phyloP scores from a whole-genome alignment of 2,888 invertebrate species.

The Crioceris asparagi region DNA sequence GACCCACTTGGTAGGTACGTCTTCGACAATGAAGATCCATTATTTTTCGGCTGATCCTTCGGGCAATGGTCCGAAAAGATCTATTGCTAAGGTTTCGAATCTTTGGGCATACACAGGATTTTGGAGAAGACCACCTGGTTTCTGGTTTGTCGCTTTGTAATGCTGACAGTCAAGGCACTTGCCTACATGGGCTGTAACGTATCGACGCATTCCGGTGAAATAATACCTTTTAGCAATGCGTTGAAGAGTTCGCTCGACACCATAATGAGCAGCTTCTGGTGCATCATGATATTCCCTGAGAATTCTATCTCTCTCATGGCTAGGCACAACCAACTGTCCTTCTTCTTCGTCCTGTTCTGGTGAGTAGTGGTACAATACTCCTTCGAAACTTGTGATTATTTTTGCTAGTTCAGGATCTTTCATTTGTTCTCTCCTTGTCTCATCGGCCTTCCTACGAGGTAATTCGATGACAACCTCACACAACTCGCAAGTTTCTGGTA shows the following conservation, averaged over 20 bases:
- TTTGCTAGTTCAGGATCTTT: not conserved
- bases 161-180: not conserved
- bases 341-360: not conserved
- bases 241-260: too few relatives aligned
- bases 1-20: slow-evolving; percentile 23
- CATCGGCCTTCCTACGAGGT: slow-evolving; percentile 3
- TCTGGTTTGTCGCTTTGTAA: not conserved
- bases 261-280: not conserved
- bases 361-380: not conserved
- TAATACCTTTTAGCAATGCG: not conserved
- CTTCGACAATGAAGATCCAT: slow-evolving; percentile 23
- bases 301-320: not conserved
- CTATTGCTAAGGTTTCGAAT: slow-evolving; percentile 23
- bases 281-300: not conserved
- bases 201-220: not conserved
- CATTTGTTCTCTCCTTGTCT: not conserved
- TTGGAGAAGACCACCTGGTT: slow-evolving; percentile 10
- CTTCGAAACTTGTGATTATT: too few relatives aligned
- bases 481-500: slow-evolving; percentile 1
- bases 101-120: slow-evolving; percentile 19
- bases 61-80: slow-evolving; percentile 25
- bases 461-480: slow-evolving; percentile 6
- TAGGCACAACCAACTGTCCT: not conserved
- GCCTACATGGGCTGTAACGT: not conserved
- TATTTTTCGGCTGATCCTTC: slow-evolving; percentile 9